phyloP scores from a whole-genome alignment of 2,797 vertebrate species.

The Peromyscus melanophrys region DNA sequence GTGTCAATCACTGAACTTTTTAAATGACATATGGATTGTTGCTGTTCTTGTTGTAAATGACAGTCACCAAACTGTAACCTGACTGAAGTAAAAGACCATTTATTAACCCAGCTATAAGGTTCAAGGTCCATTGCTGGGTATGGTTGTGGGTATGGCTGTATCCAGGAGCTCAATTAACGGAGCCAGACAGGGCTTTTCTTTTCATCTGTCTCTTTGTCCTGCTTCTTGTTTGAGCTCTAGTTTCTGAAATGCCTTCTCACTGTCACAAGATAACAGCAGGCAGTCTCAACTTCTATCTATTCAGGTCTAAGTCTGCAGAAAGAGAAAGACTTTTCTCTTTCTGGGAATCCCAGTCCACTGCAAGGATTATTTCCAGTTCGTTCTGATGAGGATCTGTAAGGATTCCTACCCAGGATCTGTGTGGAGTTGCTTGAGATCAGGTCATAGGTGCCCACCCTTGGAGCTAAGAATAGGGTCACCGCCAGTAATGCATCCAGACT shows the following conservation, averaged over 20 bases:
- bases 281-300: neutral
- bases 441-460: neutral
- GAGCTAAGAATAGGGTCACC: neutral
- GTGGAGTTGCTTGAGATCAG: neutral
- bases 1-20: neutral
- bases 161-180: conserved; percentile 27
- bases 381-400: neutral
- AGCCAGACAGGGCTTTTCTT: conserved; percentile 2
- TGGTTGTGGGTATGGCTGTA: neutral
- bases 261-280: neutral
- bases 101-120: conserved; percentile 27
- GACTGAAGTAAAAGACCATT: neutral
- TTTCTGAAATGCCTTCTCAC: conserved; percentile 52
- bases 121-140: neutral
- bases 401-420: neutral
- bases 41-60: conserved; percentile 37
- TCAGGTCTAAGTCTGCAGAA: neutral
- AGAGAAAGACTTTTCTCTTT: conserved; percentile 32
- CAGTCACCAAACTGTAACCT: neutral
- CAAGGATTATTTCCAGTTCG: neutral
- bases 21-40: conserved; percentile 2
- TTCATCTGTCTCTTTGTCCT: neutral
- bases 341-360: conserved; percentile 1
- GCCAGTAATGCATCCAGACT: neutral
- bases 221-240: neutral